These are phyloP conservation scores for Dryobota labecula DNA, from an alignment of 2,888 invertebrate species.

Conservation along the genomic window DNA sequence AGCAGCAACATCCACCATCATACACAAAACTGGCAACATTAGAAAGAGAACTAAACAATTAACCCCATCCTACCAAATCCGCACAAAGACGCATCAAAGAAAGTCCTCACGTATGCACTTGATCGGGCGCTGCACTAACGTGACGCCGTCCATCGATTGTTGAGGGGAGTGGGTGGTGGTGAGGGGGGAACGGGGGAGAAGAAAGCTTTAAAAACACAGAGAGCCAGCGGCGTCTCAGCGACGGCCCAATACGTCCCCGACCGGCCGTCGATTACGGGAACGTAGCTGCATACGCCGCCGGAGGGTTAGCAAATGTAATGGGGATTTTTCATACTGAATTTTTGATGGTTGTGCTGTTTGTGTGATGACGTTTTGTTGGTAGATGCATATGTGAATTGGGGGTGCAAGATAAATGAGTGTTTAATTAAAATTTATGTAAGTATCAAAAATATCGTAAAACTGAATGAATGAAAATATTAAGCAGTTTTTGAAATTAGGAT, in stretches of 20 bases:
- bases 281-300: constrained; percentile 80
- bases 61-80: constrained; percentile 63
- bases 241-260: constrained; percentile 89
- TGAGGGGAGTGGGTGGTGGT: constrained; percentile 65
- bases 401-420: background rate
- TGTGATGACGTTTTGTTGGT: constrained; percentile 11
- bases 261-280: constrained; percentile 87
- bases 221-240: constrained; percentile 86
- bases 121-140: constrained; percentile 86
- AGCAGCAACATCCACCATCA: constrained; percentile 23
- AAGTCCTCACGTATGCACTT: constrained; percentile 88
- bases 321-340: constrained; percentile 52
- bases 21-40: constrained; percentile 50
- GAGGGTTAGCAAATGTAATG: constrained; percentile 73
- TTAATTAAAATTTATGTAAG: background rate
- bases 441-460: background rate
- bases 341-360: constrained; percentile 33
- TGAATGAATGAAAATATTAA: background rate
- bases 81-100: constrained; percentile 86
- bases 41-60: constrained; percentile 68
- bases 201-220: constrained; percentile 84
- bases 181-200: constrained; percentile 65
- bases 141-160: constrained; percentile 89
- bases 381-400: background rate
- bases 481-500: background rate